Percentiles rank a stretch among this genome's conserved stretches.
Conservation (phyloP, 2,888 invertebrate genomes). For the Mesorhabditis sp. region DNA sequence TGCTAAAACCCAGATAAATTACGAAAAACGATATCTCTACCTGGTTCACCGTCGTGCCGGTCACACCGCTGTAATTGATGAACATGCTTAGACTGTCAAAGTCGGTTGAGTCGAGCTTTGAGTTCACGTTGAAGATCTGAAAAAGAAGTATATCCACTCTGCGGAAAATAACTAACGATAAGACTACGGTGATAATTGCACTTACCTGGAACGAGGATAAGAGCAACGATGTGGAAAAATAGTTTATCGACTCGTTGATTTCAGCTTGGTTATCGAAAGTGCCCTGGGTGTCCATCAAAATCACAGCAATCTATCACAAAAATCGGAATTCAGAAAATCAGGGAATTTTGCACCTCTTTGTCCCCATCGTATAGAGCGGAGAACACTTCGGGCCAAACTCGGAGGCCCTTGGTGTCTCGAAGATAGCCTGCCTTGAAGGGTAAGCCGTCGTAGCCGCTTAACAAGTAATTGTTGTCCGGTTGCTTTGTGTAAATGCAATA, state of each 20-base stretch:
- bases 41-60: not conserved
- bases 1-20: not conserved
- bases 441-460: not conserved
- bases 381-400: slow-evolving; percentile 1
- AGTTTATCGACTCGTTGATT: not conserved
- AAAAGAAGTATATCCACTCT: not conserved
- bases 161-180: no score
- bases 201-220: not conserved
- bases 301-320: not conserved
- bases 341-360: no score
- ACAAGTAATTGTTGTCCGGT: not conserved
- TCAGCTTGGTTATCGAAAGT: not conserved
- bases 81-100: not conserved
- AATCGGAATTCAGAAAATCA: not conserved
- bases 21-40: not conserved
- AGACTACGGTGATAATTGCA: no score
- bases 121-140: not conserved
- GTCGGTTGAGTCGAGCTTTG: not conserved
- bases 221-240: not conserved
- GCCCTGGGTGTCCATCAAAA: not conserved
- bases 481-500: no score
- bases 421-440: not conserved
- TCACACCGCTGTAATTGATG: not conserved
- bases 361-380: not conserved
- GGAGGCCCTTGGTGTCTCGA: not conserved